Evolutionary conservation across 2,797 vertebrate species (phyloP).

Genomic region (Miichthys miiuy): DNA sequence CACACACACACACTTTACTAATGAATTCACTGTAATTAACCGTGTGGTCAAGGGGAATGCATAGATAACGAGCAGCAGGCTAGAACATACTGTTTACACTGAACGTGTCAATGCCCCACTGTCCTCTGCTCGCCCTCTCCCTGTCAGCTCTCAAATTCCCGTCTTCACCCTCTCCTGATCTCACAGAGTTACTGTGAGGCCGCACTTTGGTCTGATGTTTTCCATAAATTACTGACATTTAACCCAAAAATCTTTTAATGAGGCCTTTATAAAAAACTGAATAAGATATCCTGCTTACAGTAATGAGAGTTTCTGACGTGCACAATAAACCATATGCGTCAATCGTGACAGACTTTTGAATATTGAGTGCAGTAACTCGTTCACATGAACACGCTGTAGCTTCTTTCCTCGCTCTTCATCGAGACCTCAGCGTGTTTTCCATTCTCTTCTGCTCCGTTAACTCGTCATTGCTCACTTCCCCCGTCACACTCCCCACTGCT

Average conservation of each 20-base stretch:
- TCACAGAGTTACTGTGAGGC: not conserved
- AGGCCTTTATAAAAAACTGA: not conserved
- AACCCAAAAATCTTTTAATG: not conserved
- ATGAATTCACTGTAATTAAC: slow-evolving; percentile 50
- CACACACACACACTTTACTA: slow-evolving; percentile 7
- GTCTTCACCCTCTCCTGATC: slow-evolving; percentile 2
- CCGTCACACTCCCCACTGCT: slow-evolving; percentile 33
- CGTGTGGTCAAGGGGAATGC: slow-evolving; percentile 34
- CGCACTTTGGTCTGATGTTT: not conserved
- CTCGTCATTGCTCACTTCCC: slow-evolving; percentile 13
- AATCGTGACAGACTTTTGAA: not conserved
- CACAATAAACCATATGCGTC: not conserved
- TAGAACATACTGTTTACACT: slow-evolving; percentile 65
- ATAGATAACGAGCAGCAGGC: slow-evolving; percentile 53
- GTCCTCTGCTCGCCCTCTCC: slow-evolving; percentile 44
- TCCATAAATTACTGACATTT: slow-evolving; percentile 29
- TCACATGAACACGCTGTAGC: not conserved
- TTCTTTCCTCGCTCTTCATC: not conserved
- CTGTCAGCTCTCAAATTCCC: slow-evolving; percentile 21
- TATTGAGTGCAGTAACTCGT: not conserved
- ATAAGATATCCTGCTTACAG: not conserved
- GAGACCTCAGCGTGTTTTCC: not conserved
- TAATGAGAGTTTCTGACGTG: not conserved
- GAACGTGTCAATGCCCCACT: slow-evolving; percentile 66
- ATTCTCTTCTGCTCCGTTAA: slow-evolving; percentile 41